A percentile compares a stretch with the other conserved stretches of the same genome.
These are phyloP conservation scores for Onychomys arenicola DNA, from an alignment of 2,797 vertebrate species.

Conservation along the genomic window DNA sequence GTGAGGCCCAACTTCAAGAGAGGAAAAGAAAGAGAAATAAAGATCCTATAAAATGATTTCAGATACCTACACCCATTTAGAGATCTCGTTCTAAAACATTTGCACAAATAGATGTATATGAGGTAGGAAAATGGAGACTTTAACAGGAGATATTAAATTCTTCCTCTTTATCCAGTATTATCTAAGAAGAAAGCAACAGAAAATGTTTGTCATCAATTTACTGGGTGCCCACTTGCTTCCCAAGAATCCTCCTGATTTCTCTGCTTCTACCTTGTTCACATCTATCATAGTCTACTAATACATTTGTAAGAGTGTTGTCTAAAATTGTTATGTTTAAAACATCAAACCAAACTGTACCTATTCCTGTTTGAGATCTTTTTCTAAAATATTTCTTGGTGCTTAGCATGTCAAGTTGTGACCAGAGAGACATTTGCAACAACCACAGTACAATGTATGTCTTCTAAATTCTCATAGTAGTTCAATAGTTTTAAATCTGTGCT, in stretches of 20 bases:
- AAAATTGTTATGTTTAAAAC: constrained; percentile 39
- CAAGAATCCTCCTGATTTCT: not conserved
- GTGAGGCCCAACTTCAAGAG: not conserved
- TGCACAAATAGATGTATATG: not conserved
- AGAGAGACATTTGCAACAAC: not conserved
- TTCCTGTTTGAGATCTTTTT: constrained; percentile 6
- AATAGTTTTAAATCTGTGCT: not conserved
- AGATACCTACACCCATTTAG: not conserved
- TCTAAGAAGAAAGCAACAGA: not conserved
- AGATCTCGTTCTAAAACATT: not conserved
- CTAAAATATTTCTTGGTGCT: not conserved
- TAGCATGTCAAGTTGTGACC: not conserved
- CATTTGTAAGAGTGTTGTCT: not conserved
- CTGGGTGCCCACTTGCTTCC: not conserved
- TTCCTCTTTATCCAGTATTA: not conserved
- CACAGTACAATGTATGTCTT: not conserved
- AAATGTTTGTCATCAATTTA: not conserved
- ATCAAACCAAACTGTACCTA: not conserved
- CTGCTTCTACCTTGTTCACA: not conserved
- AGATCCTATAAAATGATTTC: not conserved
- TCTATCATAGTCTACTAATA: constrained; percentile 1
- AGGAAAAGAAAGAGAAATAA: not conserved
- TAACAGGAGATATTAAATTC: not conserved
- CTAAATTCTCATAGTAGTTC: not conserved
- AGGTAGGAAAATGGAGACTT: not conserved